Evolutionary conservation across 1,140 invertebrate species (phyloP).

Genomic region (Ctenoplectra terminalis): DNA sequence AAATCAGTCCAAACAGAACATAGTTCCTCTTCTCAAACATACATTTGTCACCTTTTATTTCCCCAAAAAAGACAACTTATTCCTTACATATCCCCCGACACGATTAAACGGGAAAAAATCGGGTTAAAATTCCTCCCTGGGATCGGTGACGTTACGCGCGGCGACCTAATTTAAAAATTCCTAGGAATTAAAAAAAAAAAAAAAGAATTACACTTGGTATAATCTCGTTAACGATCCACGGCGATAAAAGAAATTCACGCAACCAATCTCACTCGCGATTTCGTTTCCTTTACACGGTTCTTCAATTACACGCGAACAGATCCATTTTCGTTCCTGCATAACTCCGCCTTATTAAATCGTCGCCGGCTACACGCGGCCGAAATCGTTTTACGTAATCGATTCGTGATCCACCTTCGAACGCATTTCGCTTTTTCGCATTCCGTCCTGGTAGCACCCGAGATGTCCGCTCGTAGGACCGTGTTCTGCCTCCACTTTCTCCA

Average conservation of each 20-base stretch:
- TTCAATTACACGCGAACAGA: constrained; percentile 18
- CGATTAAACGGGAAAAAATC: no score
- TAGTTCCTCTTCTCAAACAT: no score
- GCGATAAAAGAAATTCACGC: not conserved
- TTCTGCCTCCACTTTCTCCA: constrained; percentile 59
- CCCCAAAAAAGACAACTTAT: no score
- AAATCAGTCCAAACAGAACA: no score
- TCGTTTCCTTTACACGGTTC: constrained; percentile 7
- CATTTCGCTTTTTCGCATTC: constrained; percentile 34
- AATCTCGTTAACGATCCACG: not conserved
- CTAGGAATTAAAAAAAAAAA: no score
- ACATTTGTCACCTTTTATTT: no score
- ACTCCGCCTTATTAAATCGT: constrained; percentile 36
- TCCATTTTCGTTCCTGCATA: constrained; percentile 9
- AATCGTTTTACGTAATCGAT: constrained; percentile 49
- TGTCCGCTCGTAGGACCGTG: constrained; percentile 28
- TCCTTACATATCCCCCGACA: no score
- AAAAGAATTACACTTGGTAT: no score
- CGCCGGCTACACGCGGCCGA: not conserved
- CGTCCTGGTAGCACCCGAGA: constrained; percentile 18
- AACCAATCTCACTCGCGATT: not conserved
- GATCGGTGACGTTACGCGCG: no score
- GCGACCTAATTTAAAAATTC: no score
- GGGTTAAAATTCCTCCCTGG: no score
- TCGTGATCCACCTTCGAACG: constrained; percentile 47